phyloP scores from a whole-genome alignment of 2,888 invertebrate genomes.

The Cylloceria caligata region DNA sequence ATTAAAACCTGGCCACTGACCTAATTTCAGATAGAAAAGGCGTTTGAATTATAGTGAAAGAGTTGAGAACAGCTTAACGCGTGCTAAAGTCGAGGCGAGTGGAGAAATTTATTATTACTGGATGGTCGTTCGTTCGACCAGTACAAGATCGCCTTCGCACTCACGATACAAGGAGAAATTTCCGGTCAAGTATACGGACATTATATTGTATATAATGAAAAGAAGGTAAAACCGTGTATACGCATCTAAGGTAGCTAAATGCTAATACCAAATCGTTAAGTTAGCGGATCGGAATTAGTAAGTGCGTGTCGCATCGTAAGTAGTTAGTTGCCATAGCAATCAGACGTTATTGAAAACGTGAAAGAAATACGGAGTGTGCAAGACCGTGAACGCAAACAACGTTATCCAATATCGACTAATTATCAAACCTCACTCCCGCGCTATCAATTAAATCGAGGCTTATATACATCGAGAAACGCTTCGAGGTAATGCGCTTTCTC shows the following conservation, averaged over 20 bases:
- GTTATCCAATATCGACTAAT: constrained; percentile 57
- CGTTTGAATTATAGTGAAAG: neutral
- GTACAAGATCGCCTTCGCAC: constrained; percentile 19
- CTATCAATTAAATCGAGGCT: constrained; percentile 29
- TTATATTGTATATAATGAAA: constrained; percentile 24
- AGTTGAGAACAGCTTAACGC: constrained; percentile 23
- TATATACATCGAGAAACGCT: constrained; percentile 22
- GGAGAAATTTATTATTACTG: constrained; percentile 48
- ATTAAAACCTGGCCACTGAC: constrained; percentile 19
- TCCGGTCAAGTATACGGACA: constrained; percentile 45
- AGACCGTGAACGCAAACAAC: constrained; percentile 45
- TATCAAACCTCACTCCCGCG: constrained; percentile 24
- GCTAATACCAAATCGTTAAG: too few relatives aligned
- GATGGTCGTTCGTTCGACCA: constrained; percentile 26
- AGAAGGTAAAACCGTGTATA: constrained; percentile 39
- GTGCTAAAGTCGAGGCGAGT: neutral
- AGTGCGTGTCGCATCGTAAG: neutral
- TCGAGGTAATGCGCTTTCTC: constrained; percentile 45
- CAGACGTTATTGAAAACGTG: constrained; percentile 2
- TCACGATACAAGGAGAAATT: constrained; percentile 50
- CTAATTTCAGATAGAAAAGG: constrained; percentile 41
- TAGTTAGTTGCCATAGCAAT: constrained; percentile 10
- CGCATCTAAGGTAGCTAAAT: neutral
- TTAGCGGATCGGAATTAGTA: too few relatives aligned
- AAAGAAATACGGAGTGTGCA: constrained; percentile 34